A percentile compares a stretch with the other conserved stretches of the same genome.
phyloP scores from a whole-genome alignment of 2,888 invertebrate genomes.

The Pseudococcus viburni region DNA sequence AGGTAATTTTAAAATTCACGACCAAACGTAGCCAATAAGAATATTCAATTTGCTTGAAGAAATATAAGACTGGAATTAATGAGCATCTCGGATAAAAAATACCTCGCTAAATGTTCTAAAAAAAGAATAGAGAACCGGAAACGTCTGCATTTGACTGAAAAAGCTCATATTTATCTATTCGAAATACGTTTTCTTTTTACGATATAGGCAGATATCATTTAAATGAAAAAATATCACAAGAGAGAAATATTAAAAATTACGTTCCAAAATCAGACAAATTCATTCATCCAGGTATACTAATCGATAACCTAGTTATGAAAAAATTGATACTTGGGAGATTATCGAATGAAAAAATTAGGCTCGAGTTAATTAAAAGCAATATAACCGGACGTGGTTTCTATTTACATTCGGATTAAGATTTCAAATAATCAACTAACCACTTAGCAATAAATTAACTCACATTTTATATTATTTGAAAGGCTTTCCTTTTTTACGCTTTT shows the following conservation, averaged over 20 bases:
- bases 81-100: not conserved
- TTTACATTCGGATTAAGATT: not conserved
- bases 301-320: not conserved
- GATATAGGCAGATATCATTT: not conserved
- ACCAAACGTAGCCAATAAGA: not conserved
- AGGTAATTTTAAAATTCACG: conserved; percentile 17
- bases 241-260: not conserved
- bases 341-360: conserved; percentile 34
- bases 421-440: conserved; percentile 9
- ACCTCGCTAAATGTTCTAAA: not conserved
- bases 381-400: conserved; percentile 50
- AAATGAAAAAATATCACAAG: no score
- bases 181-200: not conserved
- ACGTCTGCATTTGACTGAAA: not conserved
- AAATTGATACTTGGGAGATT: conserved; percentile 33
- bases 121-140: not conserved
- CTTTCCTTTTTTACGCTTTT: not conserved
- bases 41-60: not conserved
- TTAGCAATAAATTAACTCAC: not conserved
- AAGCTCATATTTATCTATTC: not conserved
- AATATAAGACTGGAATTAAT: conserved; percentile 21
- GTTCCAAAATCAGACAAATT: not conserved
- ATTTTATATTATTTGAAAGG: not conserved
- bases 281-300: not conserved
- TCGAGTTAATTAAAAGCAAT: conserved; percentile 46